These are phyloP conservation scores for Campoplex nolae DNA, from an alignment of 2,888 invertebrate species.

Conservation along the genomic window DNA sequence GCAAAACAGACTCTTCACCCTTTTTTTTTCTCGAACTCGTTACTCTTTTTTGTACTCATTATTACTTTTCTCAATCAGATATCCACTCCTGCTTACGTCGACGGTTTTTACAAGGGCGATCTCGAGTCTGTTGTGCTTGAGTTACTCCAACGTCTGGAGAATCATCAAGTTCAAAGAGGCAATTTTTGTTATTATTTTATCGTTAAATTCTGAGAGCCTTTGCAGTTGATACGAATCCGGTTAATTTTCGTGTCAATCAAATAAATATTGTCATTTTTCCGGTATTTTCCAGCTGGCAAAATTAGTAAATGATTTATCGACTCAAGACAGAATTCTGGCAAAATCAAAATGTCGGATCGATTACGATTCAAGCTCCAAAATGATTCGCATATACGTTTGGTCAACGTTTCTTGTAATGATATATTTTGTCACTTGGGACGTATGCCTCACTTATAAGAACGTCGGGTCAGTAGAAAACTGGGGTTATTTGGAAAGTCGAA, in stretches of 20 bases:
- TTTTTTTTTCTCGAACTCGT: background rate
- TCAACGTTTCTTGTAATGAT: slow-evolving; percentile 7
- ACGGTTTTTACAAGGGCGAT: slow-evolving; percentile 24
- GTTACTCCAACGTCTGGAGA: slow-evolving; percentile 43
- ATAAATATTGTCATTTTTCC: background rate
- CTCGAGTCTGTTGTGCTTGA: slow-evolving; percentile 28
- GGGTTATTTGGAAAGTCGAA: background rate
- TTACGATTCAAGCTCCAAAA: slow-evolving; percentile 45
- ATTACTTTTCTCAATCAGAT: background rate
- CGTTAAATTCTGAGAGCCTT: background rate
- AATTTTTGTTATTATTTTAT: background rate
- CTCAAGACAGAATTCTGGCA: slow-evolving; percentile 49
- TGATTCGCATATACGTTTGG: slow-evolving; percentile 54
- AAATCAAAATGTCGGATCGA: slow-evolving; percentile 54
- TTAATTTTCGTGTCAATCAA: too few species aligned
- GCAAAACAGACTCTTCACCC: background rate
- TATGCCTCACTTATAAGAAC: background rate
- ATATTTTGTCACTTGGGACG: slow-evolving; percentile 27
- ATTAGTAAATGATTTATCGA: slow-evolving; percentile 47
- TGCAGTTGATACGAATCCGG: too few species aligned
- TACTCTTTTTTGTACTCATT: background rate
- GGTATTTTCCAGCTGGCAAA: slow-evolving; percentile 41
- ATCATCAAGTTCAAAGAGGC: slow-evolving; percentile 56
- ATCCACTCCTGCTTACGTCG: background rate
- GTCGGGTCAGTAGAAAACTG: slow-evolving; percentile 22